Evolutionary conservation across 2,797 vertebrate species (phyloP).

Genomic region (Rhyacichthys aspro): DNA sequence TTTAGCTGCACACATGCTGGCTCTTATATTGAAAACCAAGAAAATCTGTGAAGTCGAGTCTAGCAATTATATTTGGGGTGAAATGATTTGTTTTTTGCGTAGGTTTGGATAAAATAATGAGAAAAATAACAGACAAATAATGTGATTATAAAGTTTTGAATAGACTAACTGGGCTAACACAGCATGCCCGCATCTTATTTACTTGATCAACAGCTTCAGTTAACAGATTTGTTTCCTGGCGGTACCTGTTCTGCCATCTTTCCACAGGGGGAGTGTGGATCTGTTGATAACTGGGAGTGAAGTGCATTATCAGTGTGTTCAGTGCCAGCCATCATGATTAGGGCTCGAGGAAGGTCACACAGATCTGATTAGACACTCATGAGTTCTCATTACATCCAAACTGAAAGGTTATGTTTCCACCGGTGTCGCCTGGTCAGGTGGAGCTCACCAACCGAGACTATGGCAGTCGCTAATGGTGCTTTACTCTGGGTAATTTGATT

Average conservation of each 20-base stretch:
- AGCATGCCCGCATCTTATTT: conserved; percentile 21
- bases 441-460: conserved; percentile 34
- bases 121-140: conserved; percentile 7
- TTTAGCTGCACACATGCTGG: conserved; percentile 24
- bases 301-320: conserved; percentile 81
- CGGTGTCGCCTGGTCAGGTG: conserved; percentile 47
- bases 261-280: conserved; percentile 66
- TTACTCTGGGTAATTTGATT: conserved; percentile 49
- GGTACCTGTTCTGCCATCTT: conserved; percentile 55
- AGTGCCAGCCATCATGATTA: conserved; percentile 78
- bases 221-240: conserved; percentile 20
- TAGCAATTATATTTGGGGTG: conserved; percentile 8
- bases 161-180: conserved; percentile 16
- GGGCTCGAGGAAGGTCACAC: conserved; percentile 71
- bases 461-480: conserved; percentile 23
- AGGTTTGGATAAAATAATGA: conserved; percentile 17
- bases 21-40: conserved; percentile 18
- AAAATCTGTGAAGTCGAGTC: conserved; percentile 23
- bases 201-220: conserved; percentile 56
- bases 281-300: conserved; percentile 76
- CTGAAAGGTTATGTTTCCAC: conserved; percentile 64
- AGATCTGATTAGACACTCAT: conserved; percentile 79
- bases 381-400: conserved; percentile 74
- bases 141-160: conserved; percentile 25
- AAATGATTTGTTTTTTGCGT: conserved; percentile 3